phyloP scores from a whole-genome alignment of 35 echinoderm and acorn worm species.

The Holothuria glaberrima region DNA sequence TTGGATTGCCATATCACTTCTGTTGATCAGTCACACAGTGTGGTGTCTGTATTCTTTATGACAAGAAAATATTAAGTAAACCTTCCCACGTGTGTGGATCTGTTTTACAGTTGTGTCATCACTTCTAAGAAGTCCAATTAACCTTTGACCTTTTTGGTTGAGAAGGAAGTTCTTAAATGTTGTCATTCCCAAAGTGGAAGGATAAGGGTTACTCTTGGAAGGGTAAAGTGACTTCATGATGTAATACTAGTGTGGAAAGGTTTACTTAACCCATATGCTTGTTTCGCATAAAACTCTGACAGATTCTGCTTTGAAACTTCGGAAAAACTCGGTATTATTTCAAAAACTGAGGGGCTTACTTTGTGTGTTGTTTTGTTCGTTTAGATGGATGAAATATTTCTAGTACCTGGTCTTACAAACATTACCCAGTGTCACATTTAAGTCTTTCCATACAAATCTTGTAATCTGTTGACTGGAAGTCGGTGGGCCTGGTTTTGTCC shows the following conservation, averaged over 20 bases:
- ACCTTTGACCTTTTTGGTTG: background rate
- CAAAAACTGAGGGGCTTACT: background rate
- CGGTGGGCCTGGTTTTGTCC: background rate
- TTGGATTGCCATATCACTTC: background rate
- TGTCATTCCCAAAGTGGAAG: background rate
- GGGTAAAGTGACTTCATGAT: background rate
- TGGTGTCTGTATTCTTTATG: background rate
- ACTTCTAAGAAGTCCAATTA: background rate
- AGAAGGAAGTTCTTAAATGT: background rate
- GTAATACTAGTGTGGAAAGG: background rate
- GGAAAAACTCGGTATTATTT: background rate
- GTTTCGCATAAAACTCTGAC: background rate
- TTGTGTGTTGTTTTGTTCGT: slow-evolving; percentile 19
- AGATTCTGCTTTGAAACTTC: slow-evolving; percentile 34
- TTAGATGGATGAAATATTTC: background rate
- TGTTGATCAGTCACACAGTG: slow-evolving; percentile 1
- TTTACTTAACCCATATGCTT: background rate
- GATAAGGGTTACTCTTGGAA: background rate
- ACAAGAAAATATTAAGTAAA: slow-evolving; percentile 1
- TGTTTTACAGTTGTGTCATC: background rate
- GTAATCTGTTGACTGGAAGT: slow-evolving; percentile 4
- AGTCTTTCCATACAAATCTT: background rate
- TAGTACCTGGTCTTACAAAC: slow-evolving; percentile 8
- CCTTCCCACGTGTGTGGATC: background rate
- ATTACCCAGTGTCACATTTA: background rate